phyloP scores from a whole-genome alignment of 2,888 invertebrate species.

The Dorcus parallelipipedus region DNA sequence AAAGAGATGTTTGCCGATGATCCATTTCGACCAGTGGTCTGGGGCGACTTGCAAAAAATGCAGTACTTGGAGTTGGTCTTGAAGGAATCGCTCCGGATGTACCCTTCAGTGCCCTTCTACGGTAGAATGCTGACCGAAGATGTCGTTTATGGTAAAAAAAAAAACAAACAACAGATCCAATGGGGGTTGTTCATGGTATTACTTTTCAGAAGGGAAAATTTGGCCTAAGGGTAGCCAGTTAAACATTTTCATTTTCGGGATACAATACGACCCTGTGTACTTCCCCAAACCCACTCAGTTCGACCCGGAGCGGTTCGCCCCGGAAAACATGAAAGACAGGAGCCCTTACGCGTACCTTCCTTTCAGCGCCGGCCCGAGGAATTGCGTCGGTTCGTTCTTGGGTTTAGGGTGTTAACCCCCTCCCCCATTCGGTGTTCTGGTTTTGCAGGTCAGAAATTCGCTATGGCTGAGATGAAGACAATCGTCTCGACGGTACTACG shows the following conservation, averaged over 20 bases:
- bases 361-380: constrained; percentile 41
- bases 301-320: constrained; percentile 46
- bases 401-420: no score
- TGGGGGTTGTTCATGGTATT: constrained; percentile 11
- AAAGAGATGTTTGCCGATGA: constrained; percentile 30
- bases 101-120: constrained; percentile 55
- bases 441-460: constrained; percentile 2
- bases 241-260: constrained; percentile 44
- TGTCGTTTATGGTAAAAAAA: constrained; percentile 42
- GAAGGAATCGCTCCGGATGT: constrained; percentile 55
- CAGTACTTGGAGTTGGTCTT: constrained; percentile 57
- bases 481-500: neutral
- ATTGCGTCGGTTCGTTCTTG: constrained; percentile 34
- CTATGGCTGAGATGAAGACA: neutral
- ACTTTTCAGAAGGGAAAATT: constrained; percentile 36
- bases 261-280: constrained; percentile 48
- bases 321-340: constrained; percentile 36
- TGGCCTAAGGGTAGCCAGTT: constrained; percentile 48
- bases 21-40: constrained; percentile 29
- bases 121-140: constrained; percentile 50
- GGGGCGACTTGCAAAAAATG: constrained; percentile 44
- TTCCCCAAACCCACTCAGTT: constrained; percentile 50
- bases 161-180: neutral
- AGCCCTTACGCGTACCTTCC: constrained; percentile 40
- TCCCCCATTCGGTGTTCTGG: neutral